Evolutionary conservation across 2,888 invertebrate genomes (phyloP).

Genomic region (Magallana nippona): DNA sequence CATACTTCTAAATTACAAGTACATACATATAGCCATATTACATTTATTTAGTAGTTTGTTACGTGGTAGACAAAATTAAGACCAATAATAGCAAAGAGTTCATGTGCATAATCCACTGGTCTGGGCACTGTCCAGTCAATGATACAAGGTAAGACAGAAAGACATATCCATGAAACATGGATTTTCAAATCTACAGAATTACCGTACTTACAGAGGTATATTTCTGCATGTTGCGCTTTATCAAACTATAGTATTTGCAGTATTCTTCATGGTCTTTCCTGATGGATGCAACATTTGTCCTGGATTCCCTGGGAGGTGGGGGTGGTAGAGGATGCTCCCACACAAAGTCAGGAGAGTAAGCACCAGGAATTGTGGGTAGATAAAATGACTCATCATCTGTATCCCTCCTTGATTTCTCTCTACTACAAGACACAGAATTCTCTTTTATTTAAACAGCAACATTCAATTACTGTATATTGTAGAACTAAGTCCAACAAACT

Average conservation of each 20-base stretch:
- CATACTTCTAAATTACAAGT: too few relatives aligned
- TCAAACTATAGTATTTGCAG: constrained; percentile 68
- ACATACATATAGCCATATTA: too few relatives aligned
- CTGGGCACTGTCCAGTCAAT: background rate
- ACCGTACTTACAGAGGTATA: constrained; percentile 73
- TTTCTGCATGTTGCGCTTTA: constrained; percentile 69
- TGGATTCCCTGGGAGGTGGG: constrained; percentile 63
- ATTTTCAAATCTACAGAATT: background rate
- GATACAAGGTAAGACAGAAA: background rate
- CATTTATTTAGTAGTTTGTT: too few relatives aligned
- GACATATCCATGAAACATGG: background rate
- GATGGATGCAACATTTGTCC: constrained; percentile 54
- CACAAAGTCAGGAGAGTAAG: constrained; percentile 54
- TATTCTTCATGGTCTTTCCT: constrained; percentile 61
- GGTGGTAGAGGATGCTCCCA: constrained; percentile 69
- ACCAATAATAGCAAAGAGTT: too few relatives aligned
- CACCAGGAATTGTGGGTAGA: constrained; percentile 27
- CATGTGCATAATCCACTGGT: too few relatives aligned
- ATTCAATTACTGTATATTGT: background rate
- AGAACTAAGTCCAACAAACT: too few relatives aligned
- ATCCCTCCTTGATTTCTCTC: constrained; percentile 22
- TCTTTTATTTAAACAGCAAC: background rate
- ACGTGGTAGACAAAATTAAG: too few relatives aligned
- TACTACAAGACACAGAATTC: background rate
- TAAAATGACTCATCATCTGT: constrained; percentile 21